These are phyloP conservation scores for Amblyteles armatorius DNA, from an alignment of 2,888 invertebrate species.

Conservation along the genomic window DNA sequence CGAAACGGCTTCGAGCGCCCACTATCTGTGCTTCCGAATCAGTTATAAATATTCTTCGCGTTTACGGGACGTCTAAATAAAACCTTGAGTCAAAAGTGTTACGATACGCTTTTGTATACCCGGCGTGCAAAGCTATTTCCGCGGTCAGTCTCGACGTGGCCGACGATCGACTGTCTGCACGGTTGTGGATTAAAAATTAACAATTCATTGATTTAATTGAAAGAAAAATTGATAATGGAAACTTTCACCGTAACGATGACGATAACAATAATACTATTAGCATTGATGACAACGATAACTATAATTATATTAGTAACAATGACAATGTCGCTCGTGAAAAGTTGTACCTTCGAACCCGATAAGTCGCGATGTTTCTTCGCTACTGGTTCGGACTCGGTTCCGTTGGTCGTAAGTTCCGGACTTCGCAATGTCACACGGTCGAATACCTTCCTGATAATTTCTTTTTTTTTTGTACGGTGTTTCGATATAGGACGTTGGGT, in stretches of 20 bases:
- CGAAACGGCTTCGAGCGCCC: slow-evolving; percentile 51
- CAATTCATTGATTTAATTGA: not conserved
- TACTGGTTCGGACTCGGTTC: not conserved
- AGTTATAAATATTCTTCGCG: slow-evolving; percentile 65
- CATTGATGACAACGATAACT: not conserved
- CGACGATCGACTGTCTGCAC: slow-evolving; percentile 28
- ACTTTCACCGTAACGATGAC: not conserved
- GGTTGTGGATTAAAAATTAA: slow-evolving; percentile 1
- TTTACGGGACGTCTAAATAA: slow-evolving; percentile 63
- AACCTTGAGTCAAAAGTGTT: slow-evolving; percentile 60
- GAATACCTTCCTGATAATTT: not conserved
- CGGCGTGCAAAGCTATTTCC: slow-evolving; percentile 4
- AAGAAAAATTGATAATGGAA: too few relatives aligned
- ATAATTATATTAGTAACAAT: not conserved
- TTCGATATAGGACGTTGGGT: too few relatives aligned
- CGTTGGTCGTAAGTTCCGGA: not conserved
- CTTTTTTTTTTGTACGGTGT: not conserved
- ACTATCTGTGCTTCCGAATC: slow-evolving; percentile 55
- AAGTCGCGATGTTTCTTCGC: not conserved
- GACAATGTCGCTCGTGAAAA: not conserved
- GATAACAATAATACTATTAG: not conserved
- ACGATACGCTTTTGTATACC: slow-evolving; percentile 7
- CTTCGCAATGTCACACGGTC: too few relatives aligned
- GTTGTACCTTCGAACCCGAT: not conserved
- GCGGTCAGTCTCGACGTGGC: slow-evolving; percentile 26